Base-by-base conservation (phyloP, 2,797 vertebrate species). In the Microctenopoma lineatum region DNA sequence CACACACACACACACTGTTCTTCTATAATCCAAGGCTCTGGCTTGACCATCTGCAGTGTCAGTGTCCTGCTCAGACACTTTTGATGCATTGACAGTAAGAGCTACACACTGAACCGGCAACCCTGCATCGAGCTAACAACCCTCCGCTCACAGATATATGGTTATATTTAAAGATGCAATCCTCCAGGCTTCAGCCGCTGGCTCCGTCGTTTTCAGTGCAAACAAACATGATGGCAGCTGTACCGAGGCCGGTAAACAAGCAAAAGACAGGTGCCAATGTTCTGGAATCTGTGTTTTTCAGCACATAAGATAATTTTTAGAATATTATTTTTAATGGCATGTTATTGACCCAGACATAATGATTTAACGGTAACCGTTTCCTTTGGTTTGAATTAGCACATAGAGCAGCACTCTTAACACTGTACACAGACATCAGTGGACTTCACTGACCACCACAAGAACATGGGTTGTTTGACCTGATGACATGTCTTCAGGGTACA, bases 401-500 rank as follows among this genome's bases (percentile, higher is more conserved):
- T 7, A 6, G 5, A 32, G 29, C 7, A 32, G 29, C 5, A 32
- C 29, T 32, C 3, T 2, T 5, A 29, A 29, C 3, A 29, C 27
- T 32, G 29, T 32, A 32, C 29, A 32, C 29, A 32, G 29, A 32
- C 29, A 32, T 32, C 29, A 32, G 5, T 32, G 29, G 29, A 32
- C 29, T 32, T 32, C 5, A 32, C 29, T 76, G 48, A 62, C 36
- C 64, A 59, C 59, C 64, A 41, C 44, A 44, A 60, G 21, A 67
- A 44, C 58, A 32, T 27, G 0, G 27, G 46, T 59, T 66, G 55
- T 68, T 70, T 42, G 52, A 74, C 1, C 38, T 55, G 61, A 48
- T 47, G 71, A 67, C 60, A 50, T n/a, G 44, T 72, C 46, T 69
- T 76, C 70, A 50, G 50, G 52, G 52, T 27, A 47, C 4, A 25